Conservation (phyloP, 2,797 vertebrate genomes). For the Mus spretus region DNA sequence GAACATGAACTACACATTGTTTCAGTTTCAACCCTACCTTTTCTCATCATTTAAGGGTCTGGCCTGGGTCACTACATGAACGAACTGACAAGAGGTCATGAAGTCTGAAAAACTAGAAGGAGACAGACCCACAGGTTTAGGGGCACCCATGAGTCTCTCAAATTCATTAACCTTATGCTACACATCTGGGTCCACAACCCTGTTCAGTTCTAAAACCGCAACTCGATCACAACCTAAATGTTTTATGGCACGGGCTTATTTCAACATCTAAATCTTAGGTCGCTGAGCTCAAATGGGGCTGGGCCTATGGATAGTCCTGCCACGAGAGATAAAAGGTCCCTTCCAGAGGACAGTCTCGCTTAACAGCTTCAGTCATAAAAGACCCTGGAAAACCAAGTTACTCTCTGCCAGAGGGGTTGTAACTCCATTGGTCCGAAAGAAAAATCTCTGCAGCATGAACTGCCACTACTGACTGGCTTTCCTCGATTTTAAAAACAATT, state of each 20-base stretch:
- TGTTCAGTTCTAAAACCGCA: not conserved
- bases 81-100: not conserved
- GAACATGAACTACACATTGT: not conserved
- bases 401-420: not conserved
- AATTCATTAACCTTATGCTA: not conserved
- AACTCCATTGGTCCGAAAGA: not conserved
- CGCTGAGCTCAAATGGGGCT: not conserved
- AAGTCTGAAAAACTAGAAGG: not conserved
- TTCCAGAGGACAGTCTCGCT: constrained; percentile 7
- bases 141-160: not conserved
- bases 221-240: not conserved
- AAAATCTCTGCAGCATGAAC: not conserved
- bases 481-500: not conserved
- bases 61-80: not conserved
- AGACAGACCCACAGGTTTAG: not conserved
- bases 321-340: not conserved
- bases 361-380: not conserved
- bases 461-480: rapidly evolving
- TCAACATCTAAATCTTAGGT: not conserved
- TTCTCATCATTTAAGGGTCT: not conserved
- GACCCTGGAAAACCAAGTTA: not conserved
- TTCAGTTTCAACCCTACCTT: not conserved
- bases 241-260: not conserved
- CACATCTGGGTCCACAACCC: not conserved
- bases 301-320: not conserved